Conservation (phyloP, 2,888 invertebrate genomes). For the Barypeithes pellucidus region DNA sequence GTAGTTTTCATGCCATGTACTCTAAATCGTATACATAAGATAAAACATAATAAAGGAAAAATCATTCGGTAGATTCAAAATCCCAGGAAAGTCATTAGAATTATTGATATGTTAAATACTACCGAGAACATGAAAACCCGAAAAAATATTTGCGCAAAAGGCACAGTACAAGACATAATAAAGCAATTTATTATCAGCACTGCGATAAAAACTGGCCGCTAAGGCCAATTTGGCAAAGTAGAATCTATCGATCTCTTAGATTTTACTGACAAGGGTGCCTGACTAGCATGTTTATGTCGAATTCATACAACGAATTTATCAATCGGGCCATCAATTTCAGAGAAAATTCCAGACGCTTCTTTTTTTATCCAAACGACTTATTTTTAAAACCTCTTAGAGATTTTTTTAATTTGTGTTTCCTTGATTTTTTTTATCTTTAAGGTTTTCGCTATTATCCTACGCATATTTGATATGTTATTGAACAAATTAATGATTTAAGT, state of each 20-base stretch:
- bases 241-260: slow-evolving; percentile 46
- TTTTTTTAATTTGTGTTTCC: background rate
- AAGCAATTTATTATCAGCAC: slow-evolving; percentile 27
- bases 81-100: no score
- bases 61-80: no score
- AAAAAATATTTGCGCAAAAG: slow-evolving; percentile 7
- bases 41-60: no score
- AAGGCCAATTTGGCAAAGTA: slow-evolving; percentile 46
- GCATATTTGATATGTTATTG: background rate
- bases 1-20: no score
- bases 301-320: slow-evolving; percentile 54
- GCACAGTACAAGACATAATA: slow-evolving; percentile 30
- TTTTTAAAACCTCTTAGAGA: background rate
- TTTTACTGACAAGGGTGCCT: slow-evolving; percentile 48
- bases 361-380: slow-evolving; percentile 41
- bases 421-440: background rate
- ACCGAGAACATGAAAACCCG: background rate
- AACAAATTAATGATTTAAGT: background rate
- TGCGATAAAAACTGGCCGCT: slow-evolving; percentile 39
- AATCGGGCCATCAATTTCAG: slow-evolving; percentile 49
- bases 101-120: background rate
- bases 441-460: background rate
- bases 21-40: no score
- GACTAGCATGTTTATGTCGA: slow-evolving; percentile 54
- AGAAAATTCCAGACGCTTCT: slow-evolving; percentile 43